phyloP scores from a whole-genome alignment of 2,888 invertebrate species.

The Calameuta filiformis region DNA sequence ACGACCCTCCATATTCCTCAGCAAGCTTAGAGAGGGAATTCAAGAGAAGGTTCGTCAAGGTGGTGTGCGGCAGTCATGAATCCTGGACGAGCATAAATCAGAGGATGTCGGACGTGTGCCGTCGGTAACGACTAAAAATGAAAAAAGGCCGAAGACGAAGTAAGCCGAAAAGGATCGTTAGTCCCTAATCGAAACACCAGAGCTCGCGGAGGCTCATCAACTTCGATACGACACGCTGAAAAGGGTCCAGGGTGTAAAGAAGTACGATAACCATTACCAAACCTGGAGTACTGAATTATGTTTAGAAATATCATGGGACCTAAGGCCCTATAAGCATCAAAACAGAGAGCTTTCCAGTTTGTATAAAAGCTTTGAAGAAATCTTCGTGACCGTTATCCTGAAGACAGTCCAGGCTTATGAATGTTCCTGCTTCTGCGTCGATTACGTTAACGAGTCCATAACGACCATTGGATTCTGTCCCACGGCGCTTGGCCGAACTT shows the following conservation, averaged over 20 bases:
- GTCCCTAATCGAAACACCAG: background rate
- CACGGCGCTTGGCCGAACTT: background rate
- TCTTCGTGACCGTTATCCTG: background rate
- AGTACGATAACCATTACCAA: background rate
- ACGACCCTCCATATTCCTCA: constrained; percentile 38
- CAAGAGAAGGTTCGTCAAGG: constrained; percentile 41
- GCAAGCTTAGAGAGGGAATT: constrained; percentile 40
- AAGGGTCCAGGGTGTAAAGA: background rate
- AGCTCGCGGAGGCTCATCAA: constrained; percentile 1
- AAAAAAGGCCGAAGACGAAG: constrained; percentile 10
- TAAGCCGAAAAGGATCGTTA: constrained; percentile 13
- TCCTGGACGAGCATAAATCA: background rate
- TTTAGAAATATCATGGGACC: background rate
- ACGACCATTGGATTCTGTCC: background rate
- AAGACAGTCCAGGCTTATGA: background rate
- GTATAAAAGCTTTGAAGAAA: background rate
- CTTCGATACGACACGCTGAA: background rate
- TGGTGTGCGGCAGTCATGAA: constrained; percentile 17
- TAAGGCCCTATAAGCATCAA: background rate
- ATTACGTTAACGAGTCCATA: background rate
- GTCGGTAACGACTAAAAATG: background rate
- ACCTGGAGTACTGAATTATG: background rate
- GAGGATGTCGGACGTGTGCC: background rate
- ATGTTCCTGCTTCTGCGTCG: background rate
- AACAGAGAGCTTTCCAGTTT: background rate